Evolutionary conservation across 1,140 invertebrate genomes (phyloP).

Genomic region (Octopus bimaculoides): DNA sequence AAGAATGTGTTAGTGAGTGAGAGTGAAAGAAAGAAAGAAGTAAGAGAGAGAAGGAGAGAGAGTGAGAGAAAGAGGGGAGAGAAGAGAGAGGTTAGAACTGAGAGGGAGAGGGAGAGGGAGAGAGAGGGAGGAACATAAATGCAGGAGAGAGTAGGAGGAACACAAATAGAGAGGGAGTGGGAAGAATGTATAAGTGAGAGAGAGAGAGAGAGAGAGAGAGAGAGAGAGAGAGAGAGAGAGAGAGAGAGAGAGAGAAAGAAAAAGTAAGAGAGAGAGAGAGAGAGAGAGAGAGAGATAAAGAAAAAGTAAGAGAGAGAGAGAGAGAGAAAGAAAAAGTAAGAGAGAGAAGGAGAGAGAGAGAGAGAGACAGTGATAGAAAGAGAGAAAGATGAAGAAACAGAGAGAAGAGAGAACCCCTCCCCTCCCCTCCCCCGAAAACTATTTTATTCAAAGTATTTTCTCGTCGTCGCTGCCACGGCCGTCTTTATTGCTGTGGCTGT

Average conservation of each 20-base stretch:
- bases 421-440: no score
- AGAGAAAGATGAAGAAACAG: no score
- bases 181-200: background rate
- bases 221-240: background rate
- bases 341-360: no score
- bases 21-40: background rate
- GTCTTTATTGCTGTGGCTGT: no score
- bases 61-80: background rate
- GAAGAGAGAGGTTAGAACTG: background rate
- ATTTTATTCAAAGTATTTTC: no score
- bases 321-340: background rate
- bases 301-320: background rate
- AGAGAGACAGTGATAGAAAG: no score
- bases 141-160: background rate
- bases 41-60: background rate
- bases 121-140: background rate
- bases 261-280: no score
- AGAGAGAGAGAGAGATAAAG: no score
- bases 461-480: no score
- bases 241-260: background rate
- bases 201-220: background rate
- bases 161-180: background rate
- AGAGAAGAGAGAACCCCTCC: no score
- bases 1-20: background rate
- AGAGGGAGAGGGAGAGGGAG: background rate